A percentile compares a stretch with the other conserved stretches of the same genome.
phyloP scores from a whole-genome alignment of 2,797 vertebrate genomes.

The Myotis myotis region DNA sequence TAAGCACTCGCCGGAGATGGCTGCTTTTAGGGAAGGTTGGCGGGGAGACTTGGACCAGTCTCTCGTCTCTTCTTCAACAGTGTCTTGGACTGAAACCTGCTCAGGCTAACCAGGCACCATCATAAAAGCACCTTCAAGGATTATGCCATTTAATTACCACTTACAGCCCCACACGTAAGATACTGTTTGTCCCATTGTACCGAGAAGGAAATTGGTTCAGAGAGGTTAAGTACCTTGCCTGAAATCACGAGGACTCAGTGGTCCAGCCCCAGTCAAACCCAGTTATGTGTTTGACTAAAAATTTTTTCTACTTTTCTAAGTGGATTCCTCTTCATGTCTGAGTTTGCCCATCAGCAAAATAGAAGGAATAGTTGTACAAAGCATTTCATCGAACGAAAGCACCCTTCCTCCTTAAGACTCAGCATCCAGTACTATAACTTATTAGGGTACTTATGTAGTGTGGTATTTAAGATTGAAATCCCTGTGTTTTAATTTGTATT shows the following conservation, averaged over 20 bases:
- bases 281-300: conserved; percentile 25
- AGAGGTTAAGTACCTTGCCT: conserved; percentile 21
- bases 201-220: neutral
- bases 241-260: conserved; percentile 20
- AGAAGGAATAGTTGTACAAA: conserved; percentile 41
- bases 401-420: neutral
- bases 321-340: conserved; percentile 22
- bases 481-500: conserved; percentile 29
- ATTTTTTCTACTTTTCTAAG: conserved; percentile 41
- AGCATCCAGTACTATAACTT: neutral
- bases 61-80: neutral
- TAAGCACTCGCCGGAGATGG: conserved; percentile 8
- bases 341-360: conserved; percentile 44
- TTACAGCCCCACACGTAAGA: conserved; percentile 6
- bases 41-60: neutral
- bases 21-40: conserved; percentile 28
- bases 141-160: neutral
- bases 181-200: neutral
- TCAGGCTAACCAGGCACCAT: neutral
- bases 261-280: neutral
- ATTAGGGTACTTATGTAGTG: neutral
- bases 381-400: conserved; percentile 2
- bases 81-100: conserved; percentile 26
- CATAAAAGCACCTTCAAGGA: neutral
- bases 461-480: conserved; percentile 36